Evolutionary conservation across 23 tunicate species (phyloP).

Genomic region (Ascidia mentula): DNA sequence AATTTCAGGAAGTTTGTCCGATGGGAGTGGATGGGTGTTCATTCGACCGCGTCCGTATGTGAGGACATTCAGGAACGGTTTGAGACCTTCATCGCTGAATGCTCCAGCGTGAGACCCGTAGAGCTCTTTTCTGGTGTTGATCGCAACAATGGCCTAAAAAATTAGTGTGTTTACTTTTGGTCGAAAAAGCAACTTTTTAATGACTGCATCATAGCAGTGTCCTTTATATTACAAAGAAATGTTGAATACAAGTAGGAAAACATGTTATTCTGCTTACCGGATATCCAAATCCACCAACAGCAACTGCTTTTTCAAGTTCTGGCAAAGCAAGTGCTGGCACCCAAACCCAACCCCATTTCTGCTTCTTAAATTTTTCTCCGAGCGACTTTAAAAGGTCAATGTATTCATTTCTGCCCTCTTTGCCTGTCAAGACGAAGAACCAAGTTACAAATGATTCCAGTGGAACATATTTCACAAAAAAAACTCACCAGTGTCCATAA

Average conservation of each 20-base stretch:
- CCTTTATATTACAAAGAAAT: neutral
- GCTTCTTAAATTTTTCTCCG: conserved; percentile 89
- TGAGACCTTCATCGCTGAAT: conserved; percentile 69
- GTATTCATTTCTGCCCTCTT: conserved; percentile 74
- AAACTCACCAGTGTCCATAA: conserved; percentile 59
- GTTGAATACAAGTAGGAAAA: neutral
- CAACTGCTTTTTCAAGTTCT: conserved; percentile 73
- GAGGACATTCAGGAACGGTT: conserved; percentile 67
- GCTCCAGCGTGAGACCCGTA: conserved; percentile 72
- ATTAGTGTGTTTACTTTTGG: neutral
- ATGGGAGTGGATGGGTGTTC: conserved; percentile 63
- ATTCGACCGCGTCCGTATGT: conserved; percentile 70
- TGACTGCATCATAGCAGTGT: neutral
- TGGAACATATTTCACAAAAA: neutral
- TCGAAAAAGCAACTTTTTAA: neutral
- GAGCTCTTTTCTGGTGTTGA: conserved; percentile 63
- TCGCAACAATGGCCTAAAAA: conserved; percentile 74
- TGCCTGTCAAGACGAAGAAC: too few species aligned
- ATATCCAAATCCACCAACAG: conserved; percentile 85
- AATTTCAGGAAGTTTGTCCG: conserved; percentile 64
- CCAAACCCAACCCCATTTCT: conserved; percentile 99
- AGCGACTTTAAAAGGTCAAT: conserved; percentile 54
- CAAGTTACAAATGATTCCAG: too few species aligned
- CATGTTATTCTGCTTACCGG: conserved; percentile 55
- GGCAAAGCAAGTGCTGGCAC: conserved; percentile 57